Percentiles rank a stretch among this genome's conserved stretches.
These are phyloP conservation scores for Ctenomys sociabilis DNA, from an alignment of 2,113 vertebrate genomes.

Conservation along the genomic window DNA sequence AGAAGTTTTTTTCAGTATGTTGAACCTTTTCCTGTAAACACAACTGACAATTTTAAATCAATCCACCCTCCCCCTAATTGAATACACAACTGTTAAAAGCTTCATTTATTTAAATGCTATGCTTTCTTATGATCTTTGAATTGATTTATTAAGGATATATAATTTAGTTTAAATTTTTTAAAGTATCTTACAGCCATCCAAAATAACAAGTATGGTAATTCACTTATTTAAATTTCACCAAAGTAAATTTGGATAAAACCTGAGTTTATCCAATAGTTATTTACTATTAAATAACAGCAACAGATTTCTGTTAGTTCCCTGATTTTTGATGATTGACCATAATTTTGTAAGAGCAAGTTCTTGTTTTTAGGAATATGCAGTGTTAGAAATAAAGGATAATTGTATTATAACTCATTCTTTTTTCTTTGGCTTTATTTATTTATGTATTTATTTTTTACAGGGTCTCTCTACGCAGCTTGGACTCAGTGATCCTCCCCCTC, in stretches of 20 bases:
- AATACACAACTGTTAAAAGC: conserved; percentile 7
- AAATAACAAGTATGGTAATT: conserved; percentile 44
- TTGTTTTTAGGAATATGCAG: conserved; percentile 33
- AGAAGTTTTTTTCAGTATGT: conserved; percentile 65
- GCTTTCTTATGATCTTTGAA: conserved; percentile 58
- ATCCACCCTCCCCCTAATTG: conserved; percentile 40
- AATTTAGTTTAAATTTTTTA: neutral
- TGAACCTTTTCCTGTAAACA: conserved; percentile 60
- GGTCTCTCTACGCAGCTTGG: no score
- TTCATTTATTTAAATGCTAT: conserved; percentile 53
- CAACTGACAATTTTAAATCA: conserved; percentile 42
- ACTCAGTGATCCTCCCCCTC: no score
- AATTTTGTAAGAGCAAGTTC: neutral
- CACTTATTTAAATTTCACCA: conserved; percentile 60
- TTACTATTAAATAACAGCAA: neutral
- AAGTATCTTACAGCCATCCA: conserved; percentile 10
- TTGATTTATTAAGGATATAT: conserved; percentile 50
- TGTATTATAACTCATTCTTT: neutral
- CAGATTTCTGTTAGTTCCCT: neutral
- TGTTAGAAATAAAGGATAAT: neutral
- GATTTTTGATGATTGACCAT: conserved; percentile 49
- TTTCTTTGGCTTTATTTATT: no score
- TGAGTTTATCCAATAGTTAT: no score
- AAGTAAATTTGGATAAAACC: conserved; percentile 43
- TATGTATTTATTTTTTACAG: no score